A percentile compares a stretch with the other conserved stretches of the same genome.
Evolutionary conservation across 2,113 vertebrate species (phyloP).

Genomic region (Mirounga angustirostris): DNA sequence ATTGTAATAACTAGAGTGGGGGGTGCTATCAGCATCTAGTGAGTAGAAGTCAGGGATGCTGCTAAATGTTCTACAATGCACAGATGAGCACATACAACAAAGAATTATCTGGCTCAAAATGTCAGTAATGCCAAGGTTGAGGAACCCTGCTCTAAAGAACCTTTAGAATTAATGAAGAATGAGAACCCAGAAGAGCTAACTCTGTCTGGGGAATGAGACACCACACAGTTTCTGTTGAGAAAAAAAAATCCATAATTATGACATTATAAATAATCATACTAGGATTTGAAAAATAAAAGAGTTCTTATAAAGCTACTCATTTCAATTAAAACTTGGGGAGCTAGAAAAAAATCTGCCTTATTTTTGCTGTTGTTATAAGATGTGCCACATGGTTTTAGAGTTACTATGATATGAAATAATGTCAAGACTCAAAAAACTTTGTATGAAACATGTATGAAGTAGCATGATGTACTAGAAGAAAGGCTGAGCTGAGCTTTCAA

Average conservation of each 20-base stretch:
- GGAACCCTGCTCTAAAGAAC: not conserved
- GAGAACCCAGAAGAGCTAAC: not conserved
- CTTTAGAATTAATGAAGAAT: not conserved
- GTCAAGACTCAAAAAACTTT: not conserved
- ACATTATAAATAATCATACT: constrained; percentile 12
- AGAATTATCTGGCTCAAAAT: not conserved
- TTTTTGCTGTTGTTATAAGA: not conserved
- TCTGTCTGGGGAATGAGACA: not conserved
- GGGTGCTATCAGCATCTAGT: not conserved
- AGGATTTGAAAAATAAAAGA: not conserved
- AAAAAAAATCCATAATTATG: not conserved
- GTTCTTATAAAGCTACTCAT: not conserved
- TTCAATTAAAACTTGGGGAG: not conserved
- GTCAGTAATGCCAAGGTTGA: not conserved
- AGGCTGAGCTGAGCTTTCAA: not conserved
- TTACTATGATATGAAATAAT: not conserved
- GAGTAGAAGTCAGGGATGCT: not conserved
- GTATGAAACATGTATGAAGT: not conserved
- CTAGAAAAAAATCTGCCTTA: not conserved
- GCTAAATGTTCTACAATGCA: not conserved
- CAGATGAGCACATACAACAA: not conserved
- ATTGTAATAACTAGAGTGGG: not conserved
- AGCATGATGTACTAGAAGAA: not conserved
- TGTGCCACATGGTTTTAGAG: constrained; percentile 7
- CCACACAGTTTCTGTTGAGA: not conserved